A percentile compares a stretch with the other conserved stretches of the same genome.
phyloP scores from a whole-genome alignment of 1,140 invertebrate species.

The Heliconius melpomene region DNA sequence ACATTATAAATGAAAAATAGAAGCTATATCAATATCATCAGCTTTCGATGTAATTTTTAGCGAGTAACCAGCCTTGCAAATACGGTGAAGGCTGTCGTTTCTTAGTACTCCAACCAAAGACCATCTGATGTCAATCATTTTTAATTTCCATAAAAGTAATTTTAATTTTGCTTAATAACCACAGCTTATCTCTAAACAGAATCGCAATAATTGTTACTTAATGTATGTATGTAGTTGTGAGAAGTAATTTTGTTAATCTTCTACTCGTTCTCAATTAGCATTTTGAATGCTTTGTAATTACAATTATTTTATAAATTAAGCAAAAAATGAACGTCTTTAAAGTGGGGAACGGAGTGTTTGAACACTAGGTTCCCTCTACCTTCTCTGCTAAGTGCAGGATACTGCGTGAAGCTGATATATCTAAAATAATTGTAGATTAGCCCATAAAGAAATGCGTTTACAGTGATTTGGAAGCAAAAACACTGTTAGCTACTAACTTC shows the following conservation, averaged over 20 bases:
- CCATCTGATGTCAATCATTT: not conserved
- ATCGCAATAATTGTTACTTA: constrained; percentile 23
- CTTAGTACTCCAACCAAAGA: not conserved
- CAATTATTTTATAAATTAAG: constrained; percentile 15
- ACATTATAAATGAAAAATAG: too few species aligned
- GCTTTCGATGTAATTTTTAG: not conserved
- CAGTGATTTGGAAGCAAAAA: constrained; percentile 60
- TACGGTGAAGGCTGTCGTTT: not conserved
- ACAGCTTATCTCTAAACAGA: constrained; percentile 38
- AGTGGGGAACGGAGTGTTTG: too few species aligned
- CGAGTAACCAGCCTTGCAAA: not conserved
- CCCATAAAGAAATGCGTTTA: constrained; percentile 43
- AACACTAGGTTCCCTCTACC: too few species aligned
- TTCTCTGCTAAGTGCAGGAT: too few species aligned
- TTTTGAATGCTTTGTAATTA: constrained; percentile 2
- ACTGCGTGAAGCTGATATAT: not conserved
- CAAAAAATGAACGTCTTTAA: constrained; percentile 15
- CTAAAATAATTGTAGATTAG: constrained; percentile 12
- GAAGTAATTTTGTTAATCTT: constrained; percentile 18
- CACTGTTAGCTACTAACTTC: constrained; percentile 57
- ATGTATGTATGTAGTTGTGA: constrained; percentile 28
- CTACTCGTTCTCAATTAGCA: constrained; percentile 15
- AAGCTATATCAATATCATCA: too few species aligned
- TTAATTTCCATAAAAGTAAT: constrained; percentile 13
- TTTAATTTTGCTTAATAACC: constrained; percentile 14